Evolutionary conservation across 1,140 invertebrate species (phyloP).

Genomic region (Zaprionus nigranus): DNA sequence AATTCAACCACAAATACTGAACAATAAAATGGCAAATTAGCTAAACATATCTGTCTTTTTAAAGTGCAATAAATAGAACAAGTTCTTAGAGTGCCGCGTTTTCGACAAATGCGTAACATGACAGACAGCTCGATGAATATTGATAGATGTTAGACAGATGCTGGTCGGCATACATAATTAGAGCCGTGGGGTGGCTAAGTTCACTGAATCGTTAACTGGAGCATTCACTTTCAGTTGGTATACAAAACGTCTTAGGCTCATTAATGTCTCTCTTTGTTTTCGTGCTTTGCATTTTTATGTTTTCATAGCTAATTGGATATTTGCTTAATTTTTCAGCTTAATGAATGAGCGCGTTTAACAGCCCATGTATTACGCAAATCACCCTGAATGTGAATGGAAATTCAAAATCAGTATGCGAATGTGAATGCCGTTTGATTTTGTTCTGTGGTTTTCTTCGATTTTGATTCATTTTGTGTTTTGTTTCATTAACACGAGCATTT

Average conservation of each 20-base stretch:
- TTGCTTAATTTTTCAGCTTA: constrained; percentile 9
- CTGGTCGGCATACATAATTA: neutral
- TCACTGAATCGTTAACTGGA: constrained; percentile 1
- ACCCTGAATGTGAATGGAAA: constrained; percentile 20
- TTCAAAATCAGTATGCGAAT: constrained; percentile 18
- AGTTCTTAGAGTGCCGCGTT: constrained; percentile 23
- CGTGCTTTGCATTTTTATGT: constrained; percentile 16
- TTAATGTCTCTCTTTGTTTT: constrained; percentile 6
- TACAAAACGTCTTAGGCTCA: neutral
- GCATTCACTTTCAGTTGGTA: constrained; percentile 18
- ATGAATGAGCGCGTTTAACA: constrained; percentile 42
- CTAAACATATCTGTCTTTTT: constrained; percentile 57
- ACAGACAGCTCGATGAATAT: constrained; percentile 8
- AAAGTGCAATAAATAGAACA: constrained; percentile 64
- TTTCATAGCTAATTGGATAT: constrained; percentile 29
- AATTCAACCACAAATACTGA: constrained; percentile 15
- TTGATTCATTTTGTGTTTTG: constrained; percentile 25
- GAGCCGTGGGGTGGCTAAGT: neutral
- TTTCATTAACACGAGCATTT: constrained; percentile 41
- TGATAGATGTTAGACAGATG: constrained; percentile 11
- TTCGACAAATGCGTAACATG: constrained; percentile 11
- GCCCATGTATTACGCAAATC: constrained; percentile 31
- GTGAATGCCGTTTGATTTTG: constrained; percentile 35
- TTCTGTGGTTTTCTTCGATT: neutral
- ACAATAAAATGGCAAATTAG: constrained; percentile 65